phyloP scores from a whole-genome alignment of 2,113 vertebrate genomes.

The Dipodomys stephensi region DNA sequence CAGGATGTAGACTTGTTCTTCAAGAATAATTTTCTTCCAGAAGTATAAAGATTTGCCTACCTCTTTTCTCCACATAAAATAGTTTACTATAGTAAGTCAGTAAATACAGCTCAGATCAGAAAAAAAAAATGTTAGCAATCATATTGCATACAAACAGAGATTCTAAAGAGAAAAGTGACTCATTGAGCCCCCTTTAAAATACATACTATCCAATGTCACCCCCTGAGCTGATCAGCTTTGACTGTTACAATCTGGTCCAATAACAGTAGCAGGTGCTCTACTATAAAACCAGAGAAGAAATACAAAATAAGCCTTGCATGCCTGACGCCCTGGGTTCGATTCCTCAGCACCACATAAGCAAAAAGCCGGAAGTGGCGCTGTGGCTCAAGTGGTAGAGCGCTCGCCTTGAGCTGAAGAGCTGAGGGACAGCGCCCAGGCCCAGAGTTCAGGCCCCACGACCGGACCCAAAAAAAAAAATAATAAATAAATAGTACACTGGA shows the following conservation, averaged over 20 bases:
- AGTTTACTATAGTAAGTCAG: slow-evolving; percentile 13
- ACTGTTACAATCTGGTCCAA: background rate
- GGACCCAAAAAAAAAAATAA: no score
- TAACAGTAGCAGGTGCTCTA: background rate
- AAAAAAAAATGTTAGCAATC: background rate
- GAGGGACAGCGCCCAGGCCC: no score
- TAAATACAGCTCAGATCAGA: slow-evolving; percentile 11
- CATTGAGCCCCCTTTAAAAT: slow-evolving; percentile 17
- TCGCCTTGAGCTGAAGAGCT: no score
- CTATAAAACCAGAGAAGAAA: slow-evolving; percentile 40
- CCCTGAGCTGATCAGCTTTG: background rate
- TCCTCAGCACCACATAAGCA: no score
- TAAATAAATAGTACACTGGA: background rate
- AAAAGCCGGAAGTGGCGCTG: no score
- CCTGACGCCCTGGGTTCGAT: no score
- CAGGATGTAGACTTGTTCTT: background rate
- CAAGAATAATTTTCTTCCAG: slow-evolving; percentile 25
- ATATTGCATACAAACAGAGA: background rate
- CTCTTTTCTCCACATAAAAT: slow-evolving; percentile 42
- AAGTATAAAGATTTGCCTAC: background rate
- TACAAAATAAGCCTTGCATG: no score
- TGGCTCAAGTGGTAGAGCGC: no score
- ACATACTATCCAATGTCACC: background rate
- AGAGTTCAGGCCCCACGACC: no score
- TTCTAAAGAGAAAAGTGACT: background rate